These are phyloP conservation scores for Chelonus insularis DNA, from an alignment of 1,140 invertebrate species.

Conservation along the genomic window DNA sequence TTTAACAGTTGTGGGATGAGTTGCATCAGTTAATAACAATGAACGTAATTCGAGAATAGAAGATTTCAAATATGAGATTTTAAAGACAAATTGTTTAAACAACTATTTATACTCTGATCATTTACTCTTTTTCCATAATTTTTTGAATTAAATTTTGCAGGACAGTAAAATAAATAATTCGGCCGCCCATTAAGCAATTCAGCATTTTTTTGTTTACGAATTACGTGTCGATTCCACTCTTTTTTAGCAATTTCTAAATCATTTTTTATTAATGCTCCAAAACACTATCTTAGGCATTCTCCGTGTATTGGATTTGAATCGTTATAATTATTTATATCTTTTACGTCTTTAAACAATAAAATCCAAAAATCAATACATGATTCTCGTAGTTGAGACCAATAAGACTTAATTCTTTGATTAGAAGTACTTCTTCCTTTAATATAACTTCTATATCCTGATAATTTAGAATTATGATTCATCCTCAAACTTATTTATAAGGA, in stretches of 20 bases:
- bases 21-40: neutral
- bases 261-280: slow-evolving; percentile 21
- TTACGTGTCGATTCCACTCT: slow-evolving; percentile 26
- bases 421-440: slow-evolving; percentile 29
- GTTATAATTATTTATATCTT: slow-evolving; percentile 16
- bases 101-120: slow-evolving; percentile 2
- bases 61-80: neutral
- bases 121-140: slow-evolving; percentile 14
- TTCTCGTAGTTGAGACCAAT: slow-evolving; percentile 23
- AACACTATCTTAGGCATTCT: slow-evolving; percentile 27
- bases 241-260: slow-evolving; percentile 17
- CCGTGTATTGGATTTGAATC: slow-evolving; percentile 22
- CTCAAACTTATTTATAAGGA: too few species aligned
- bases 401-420: slow-evolving; percentile 28
- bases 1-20: neutral
- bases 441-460: slow-evolving; percentile 8
- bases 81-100: slow-evolving; percentile 3
- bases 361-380: slow-evolving; percentile 25
- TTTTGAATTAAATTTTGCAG: slow-evolving; percentile 9
- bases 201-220: slow-evolving; percentile 23
- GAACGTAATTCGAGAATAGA: neutral
- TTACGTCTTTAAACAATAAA: slow-evolving; percentile 28
- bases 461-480: slow-evolving; percentile 9
- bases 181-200: slow-evolving; percentile 22
- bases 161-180: slow-evolving; percentile 25